phyloP scores from a whole-genome alignment of 2,888 invertebrate species.

The Lasioglossum oenotherae region DNA sequence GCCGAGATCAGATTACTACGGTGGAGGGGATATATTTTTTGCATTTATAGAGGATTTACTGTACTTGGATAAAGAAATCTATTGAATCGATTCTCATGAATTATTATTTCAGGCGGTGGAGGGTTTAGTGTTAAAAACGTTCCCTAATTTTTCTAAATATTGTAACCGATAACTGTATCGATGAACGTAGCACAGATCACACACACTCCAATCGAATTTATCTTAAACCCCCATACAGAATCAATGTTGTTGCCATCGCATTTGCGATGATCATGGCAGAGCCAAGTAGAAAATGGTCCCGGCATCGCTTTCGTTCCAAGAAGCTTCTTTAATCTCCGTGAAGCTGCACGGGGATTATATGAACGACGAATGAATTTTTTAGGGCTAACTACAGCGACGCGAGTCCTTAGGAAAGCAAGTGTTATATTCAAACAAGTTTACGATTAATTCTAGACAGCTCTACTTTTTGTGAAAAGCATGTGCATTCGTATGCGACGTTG shows the following conservation, averaged over 20 bases:
- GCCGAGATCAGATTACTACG: too few species aligned
- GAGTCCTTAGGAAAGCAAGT: background rate
- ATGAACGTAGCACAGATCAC: background rate
- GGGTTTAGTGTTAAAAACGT: too few species aligned
- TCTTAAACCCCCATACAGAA: background rate
- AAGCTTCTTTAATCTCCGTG: constrained; percentile 46
- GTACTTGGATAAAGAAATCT: too few species aligned
- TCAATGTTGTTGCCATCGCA: constrained; percentile 19
- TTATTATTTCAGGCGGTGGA: too few species aligned
- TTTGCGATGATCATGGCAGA: background rate
- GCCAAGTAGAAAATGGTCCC: constrained; percentile 39
- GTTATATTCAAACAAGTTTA: background rate
- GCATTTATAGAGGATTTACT: too few species aligned
- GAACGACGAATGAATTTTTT: constrained; percentile 22
- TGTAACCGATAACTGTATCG: constrained; percentile 21
- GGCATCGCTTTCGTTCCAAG: background rate
- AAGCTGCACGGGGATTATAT: constrained; percentile 29
- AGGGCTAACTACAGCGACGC: background rate
- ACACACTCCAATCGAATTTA: constrained; percentile 4
- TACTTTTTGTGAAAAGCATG: background rate
- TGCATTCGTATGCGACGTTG: background rate
- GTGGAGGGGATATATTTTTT: too few species aligned
- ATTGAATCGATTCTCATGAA: too few species aligned
- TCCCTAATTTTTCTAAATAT: too few species aligned
- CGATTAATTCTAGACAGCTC: background rate